phyloP scores from a whole-genome alignment of 2,888 invertebrate genomes.

The Polydrusus pterygomalis region DNA sequence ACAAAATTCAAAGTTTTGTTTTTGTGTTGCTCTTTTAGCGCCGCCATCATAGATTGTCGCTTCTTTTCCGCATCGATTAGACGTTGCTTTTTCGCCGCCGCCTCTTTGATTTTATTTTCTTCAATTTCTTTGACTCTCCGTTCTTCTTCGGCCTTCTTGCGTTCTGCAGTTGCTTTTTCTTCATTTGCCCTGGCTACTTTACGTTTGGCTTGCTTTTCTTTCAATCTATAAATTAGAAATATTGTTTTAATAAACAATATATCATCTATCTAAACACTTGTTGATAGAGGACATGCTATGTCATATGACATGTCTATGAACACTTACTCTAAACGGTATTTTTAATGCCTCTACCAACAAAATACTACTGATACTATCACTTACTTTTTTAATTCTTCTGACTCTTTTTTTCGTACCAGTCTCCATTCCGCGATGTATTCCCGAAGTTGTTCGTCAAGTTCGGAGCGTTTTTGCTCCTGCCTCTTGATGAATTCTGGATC shows the following conservation, averaged over 20 bases:
- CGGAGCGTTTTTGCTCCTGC: slow-evolving; percentile 96
- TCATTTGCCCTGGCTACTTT: slow-evolving; percentile 95
- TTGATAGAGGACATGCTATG: too few relatives aligned
- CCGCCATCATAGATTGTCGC: slow-evolving; percentile 94
- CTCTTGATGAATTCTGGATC: slow-evolving; percentile 96
- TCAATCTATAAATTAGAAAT: slow-evolving; percentile 77
- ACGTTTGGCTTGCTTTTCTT: slow-evolving; percentile 97
- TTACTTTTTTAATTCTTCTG: slow-evolving; percentile 88
- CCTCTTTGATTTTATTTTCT: slow-evolving; percentile 95
- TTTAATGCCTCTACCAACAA: too few relatives aligned
- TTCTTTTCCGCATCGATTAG: slow-evolving; percentile 96
- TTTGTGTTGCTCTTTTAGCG: slow-evolving; percentile 91
- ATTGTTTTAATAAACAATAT: too few relatives aligned
- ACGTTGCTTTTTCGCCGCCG: slow-evolving; percentile 94
- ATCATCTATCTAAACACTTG: too few relatives aligned
- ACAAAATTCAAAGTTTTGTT: slow-evolving; percentile 91
- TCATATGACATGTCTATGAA: too few relatives aligned
- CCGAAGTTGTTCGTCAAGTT: slow-evolving; percentile 95
- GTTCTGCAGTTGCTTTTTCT: slow-evolving; percentile 94
- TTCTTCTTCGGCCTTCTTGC: slow-evolving; percentile 96
- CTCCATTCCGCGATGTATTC: slow-evolving; percentile 98
- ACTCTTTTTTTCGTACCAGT: slow-evolving; percentile 95
- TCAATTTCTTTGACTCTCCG: slow-evolving; percentile 92
- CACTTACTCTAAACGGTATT: too few relatives aligned
- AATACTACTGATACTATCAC: not conserved